A percentile compares a stretch with the other conserved stretches of the same genome.
Conservation (phyloP, 2,888 invertebrate species). For the Aleiodes testaceus region DNA sequence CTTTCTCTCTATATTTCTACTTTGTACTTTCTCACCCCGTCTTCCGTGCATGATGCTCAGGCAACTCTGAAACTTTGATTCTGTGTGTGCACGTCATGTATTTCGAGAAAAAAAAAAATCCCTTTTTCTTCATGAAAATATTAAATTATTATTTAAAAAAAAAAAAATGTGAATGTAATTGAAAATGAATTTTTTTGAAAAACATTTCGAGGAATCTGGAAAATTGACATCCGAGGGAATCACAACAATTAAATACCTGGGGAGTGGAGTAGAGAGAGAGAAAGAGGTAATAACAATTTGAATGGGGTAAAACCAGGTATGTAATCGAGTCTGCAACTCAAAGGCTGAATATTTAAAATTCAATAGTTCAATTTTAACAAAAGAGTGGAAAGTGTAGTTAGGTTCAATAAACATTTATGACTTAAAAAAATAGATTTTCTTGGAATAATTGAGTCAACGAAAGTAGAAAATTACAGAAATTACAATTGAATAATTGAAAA, state of each 20-base stretch:
- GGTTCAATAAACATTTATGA: slow-evolving; percentile 25
- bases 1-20: slow-evolving; percentile 5
- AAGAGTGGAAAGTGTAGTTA: background rate
- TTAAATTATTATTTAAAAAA: no score
- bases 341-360: background rate
- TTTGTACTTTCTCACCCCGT: slow-evolving; percentile 26
- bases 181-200: background rate
- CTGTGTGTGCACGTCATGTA: slow-evolving; percentile 32
- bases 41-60: slow-evolving; percentile 5
- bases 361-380: slow-evolving; percentile 6
- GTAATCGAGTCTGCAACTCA: slow-evolving; percentile 10
- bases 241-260: background rate
- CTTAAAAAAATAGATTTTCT: slow-evolving; percentile 8
- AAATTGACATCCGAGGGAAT: background rate
- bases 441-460: background rate
- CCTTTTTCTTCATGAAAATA: no score
- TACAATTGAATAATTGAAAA: no score
- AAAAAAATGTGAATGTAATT: background rate
- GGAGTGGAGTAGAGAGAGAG: background rate
- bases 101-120: slow-evolving; percentile 71
- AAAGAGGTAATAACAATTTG: background rate
- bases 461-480: no score
- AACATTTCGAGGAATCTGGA: background rate
- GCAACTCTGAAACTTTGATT: slow-evolving; percentile 44
- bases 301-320: slow-evolving; percentile 14